Conservation (phyloP, 2,797 vertebrate genomes). For the Sebastes steindachneri region DNA sequence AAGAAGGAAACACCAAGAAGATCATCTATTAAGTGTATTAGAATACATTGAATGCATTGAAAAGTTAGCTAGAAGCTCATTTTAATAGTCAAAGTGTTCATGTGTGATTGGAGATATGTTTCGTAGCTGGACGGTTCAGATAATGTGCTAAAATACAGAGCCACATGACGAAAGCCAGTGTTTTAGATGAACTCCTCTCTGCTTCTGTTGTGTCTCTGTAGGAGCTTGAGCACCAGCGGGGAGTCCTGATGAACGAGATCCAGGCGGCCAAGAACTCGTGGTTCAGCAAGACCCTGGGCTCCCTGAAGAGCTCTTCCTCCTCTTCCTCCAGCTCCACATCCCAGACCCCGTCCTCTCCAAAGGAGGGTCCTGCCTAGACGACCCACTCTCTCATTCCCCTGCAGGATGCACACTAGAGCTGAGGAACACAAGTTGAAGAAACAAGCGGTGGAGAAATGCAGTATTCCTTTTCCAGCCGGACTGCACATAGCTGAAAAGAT, state of each 20-base stretch:
- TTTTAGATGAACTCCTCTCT: not conserved
- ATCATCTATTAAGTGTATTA: not conserved
- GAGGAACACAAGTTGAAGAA: conserved; percentile 62
- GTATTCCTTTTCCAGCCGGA: conserved; percentile 71
- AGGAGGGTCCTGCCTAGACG: conserved; percentile 89
- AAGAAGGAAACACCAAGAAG: not conserved
- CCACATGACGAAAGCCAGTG: not conserved
- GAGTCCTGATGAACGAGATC: conserved; percentile 97
- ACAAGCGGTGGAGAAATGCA: conserved; percentile 61
- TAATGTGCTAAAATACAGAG: not conserved
- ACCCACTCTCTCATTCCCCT: not conserved
- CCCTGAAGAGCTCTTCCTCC: conserved; percentile 92
- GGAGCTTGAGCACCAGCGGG: conserved; percentile 98
- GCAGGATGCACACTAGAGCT: conserved; percentile 53
- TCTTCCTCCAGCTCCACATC: conserved; percentile 76
- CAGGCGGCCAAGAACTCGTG: conserved; percentile 99
- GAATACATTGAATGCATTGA: not conserved
- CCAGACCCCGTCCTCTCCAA: conserved; percentile 84
- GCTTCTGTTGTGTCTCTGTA: conserved; percentile 56
- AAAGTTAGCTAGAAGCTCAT: not conserved
- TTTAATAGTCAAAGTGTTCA: not conserved
- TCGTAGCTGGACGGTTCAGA: not conserved
- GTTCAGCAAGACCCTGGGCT: conserved; percentile 99
- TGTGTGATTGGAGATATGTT: not conserved
- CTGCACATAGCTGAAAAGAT: not conserved